A percentile compares a stretch with the other conserved stretches of the same genome.
Evolutionary conservation across 2,113 vertebrate species (phyloP).

Genomic region (Apus apus): DNA sequence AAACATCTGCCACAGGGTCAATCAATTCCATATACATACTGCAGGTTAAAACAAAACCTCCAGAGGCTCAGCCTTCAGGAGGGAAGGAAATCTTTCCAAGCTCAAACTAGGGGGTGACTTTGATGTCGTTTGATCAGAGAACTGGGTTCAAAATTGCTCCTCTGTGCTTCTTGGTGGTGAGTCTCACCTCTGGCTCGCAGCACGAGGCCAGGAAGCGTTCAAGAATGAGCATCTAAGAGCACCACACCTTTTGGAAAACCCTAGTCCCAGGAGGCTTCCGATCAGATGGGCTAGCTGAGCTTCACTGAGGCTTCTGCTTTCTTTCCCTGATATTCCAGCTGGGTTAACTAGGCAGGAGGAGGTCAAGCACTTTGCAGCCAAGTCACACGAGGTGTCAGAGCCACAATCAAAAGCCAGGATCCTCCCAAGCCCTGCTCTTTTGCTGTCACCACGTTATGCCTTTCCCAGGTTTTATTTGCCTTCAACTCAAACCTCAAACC

Average conservation of each 20-base stretch:
- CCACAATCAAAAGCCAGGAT: background rate
- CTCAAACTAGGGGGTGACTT: background rate
- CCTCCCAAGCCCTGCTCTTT: background rate
- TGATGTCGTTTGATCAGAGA: background rate
- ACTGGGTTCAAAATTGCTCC: background rate
- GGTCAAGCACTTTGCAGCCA: background rate
- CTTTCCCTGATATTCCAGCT: background rate
- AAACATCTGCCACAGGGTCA: background rate
- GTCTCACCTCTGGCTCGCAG: background rate
- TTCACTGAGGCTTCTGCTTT: background rate
- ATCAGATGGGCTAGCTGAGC: background rate
- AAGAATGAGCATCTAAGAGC: background rate
- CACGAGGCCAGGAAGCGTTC: background rate
- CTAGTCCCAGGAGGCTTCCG: background rate
- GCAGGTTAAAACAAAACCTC: background rate
- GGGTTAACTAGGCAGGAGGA: slow-evolving; percentile 2
- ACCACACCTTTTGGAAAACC: background rate
- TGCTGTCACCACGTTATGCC: fast-evolving
- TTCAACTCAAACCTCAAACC: background rate
- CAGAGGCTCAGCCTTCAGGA: background rate
- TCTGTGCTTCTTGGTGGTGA: fast-evolving
- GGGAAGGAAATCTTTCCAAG: background rate
- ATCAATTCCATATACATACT: background rate
- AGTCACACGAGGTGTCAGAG: background rate
- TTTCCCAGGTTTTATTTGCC: background rate